Evolutionary conservation across 2,888 invertebrate species (phyloP).

Genomic region (Hedya salicella): DNA sequence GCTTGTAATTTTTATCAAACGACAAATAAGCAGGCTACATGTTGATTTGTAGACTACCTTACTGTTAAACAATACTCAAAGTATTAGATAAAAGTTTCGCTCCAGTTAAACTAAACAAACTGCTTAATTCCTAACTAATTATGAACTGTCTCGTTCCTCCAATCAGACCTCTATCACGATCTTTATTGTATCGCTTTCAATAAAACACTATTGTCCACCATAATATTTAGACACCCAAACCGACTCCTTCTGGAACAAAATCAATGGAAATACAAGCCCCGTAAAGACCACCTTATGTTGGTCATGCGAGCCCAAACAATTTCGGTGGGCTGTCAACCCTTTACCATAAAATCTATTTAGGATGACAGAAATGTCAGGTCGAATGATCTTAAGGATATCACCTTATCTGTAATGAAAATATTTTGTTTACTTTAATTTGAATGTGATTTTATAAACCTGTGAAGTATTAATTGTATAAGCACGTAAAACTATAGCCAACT

Average conservation of each 20-base stretch:
- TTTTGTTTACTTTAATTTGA: slow-evolving; percentile 4
- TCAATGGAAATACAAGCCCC: neutral
- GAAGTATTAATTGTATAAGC: neutral
- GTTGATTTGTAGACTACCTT: neutral
- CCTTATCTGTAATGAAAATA: slow-evolving; percentile 19
- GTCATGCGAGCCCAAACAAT: slow-evolving; percentile 20
- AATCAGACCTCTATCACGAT: slow-evolving; percentile 31
- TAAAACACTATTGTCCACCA: slow-evolving; percentile 26
- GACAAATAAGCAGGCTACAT: too few species aligned
- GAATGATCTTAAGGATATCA: slow-evolving; percentile 23
- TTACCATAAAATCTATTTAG: slow-evolving; percentile 33
- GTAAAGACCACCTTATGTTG: slow-evolving; percentile 2
- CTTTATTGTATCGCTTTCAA: slow-evolving; percentile 38
- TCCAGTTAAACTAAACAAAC: neutral
- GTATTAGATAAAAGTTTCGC: neutral
- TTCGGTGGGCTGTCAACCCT: slow-evolving; percentile 33
- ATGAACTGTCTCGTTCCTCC: slow-evolving; percentile 19
- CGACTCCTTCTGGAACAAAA: neutral
- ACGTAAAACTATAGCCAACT: neutral
- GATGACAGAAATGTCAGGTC: slow-evolving; percentile 29
- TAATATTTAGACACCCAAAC: slow-evolving; percentile 15
- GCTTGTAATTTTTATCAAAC: too few species aligned
- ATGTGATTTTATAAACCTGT: neutral
- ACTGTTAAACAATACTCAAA: neutral
- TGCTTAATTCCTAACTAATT: slow-evolving; percentile 2